Evolutionary conservation across 2,888 invertebrate genomes (phyloP), one percentile per base, ranked within the genome.

Genomic region (Orthosia gracilis): DNA sequence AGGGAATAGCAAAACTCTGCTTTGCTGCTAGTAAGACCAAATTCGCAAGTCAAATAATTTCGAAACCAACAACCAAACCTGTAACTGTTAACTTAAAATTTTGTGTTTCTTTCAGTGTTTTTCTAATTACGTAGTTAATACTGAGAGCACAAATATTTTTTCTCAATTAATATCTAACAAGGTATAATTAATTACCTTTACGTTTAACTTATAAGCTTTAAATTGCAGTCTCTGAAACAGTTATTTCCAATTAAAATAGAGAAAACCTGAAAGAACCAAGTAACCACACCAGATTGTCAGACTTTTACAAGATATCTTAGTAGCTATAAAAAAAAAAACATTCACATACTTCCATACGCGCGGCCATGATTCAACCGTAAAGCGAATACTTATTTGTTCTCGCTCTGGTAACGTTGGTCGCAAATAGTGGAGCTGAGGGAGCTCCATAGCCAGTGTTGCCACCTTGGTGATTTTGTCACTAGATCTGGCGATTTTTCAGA

Each of bases 361-460:
- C 55, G 31, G 54, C 2, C 55, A 59, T 62, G 57, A 66, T 62
- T 66, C 31, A 58, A 68, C 66, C 72, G 62, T 40, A 26, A 59
- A 50, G 49, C 57, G 65, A 54, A 54, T 78, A 40, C 40, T 9
- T 40, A 83, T 67, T 81, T 73, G 54, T 78, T 78, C 50, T 69
- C 79, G 79, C 63, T 82, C 83, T 77, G 52, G 55, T 77, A 52
- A 64, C 82, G n/a, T 23, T 68, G 72, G 65, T 54, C 45, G 61
- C 52, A 57, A 73, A 26, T 59, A 52, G 63, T 50, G 64, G 67
- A 72, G 54, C 64, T 59, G 69, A 54, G 65, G 63, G 59, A 66
- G 49, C 59, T 54, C 66, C 72, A 18, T 67, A 84, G 76, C 81
- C 83, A n/a, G n/a, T n/a, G n/a, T n/a, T n/a, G n/a, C n/a, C n/a